phyloP scores from a whole-genome alignment of 1,140 invertebrate genomes.

The Heliconius hewitsoni region DNA sequence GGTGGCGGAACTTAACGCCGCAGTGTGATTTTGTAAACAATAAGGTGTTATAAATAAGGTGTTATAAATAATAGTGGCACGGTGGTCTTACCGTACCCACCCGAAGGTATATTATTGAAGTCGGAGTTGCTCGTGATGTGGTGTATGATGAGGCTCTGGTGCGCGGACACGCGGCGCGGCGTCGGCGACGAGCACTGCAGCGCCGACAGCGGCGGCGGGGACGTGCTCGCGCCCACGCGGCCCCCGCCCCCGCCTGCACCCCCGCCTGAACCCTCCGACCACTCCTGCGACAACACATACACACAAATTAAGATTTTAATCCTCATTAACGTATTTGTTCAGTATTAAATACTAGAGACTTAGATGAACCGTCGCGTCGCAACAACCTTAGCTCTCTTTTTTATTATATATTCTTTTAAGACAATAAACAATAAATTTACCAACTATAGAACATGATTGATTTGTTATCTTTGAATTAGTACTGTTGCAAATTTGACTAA shows the following conservation, averaged over 20 bases:
- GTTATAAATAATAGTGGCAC: neutral
- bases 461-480: no score
- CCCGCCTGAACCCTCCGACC: constrained; percentile 49
- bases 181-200: constrained; percentile 75
- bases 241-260: constrained; percentile 33
- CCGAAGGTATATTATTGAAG: constrained; percentile 75
- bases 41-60: neutral
- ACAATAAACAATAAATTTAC: no score
- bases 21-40: neutral
- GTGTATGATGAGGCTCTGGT: constrained; percentile 73
- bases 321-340: no score
- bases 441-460: no score
- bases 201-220: constrained; percentile 68
- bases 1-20: no score
- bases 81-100: constrained; percentile 36
- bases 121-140: constrained; percentile 75
- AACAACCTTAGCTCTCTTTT: no score
- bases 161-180: constrained; percentile 70
- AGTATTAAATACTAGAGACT: no score
- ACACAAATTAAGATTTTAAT: no score
- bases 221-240: constrained; percentile 46
- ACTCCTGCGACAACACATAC: constrained; percentile 45
- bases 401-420: no score
- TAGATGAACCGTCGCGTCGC: no score
- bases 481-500: no score